Evolutionary conservation across 1,140 invertebrate species (phyloP), one percentile per base, ranked within the genome.

Genomic region (Idris sp.): DNA sequence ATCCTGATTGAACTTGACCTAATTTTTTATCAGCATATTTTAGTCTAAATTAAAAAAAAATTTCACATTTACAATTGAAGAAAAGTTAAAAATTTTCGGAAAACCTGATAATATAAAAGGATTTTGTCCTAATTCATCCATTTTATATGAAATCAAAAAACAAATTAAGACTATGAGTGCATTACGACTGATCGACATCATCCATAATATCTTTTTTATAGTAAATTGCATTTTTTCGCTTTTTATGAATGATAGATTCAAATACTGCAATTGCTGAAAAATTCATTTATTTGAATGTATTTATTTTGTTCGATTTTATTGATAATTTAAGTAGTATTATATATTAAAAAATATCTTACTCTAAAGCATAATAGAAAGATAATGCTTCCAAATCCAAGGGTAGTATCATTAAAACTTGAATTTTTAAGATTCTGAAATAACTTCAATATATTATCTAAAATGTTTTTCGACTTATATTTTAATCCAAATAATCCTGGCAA

Each of bases 401-500:
- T 74, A 5, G 91, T 85, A 81, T 96, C 94, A 0, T 88, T 83
- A 5, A 84, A 33, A 40, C 89, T 88, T 0, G 91, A 83, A 0
- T 92, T 83, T 1, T 82, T 44, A 13, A 92, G 83, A 77, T 93
- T 90, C 8, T 84, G 64, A 35, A 89, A 88, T 1, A 96, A 86
- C 48, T 92, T 89, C 0, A 78, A 77, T 19, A 94, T 26, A 72
- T 91, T 89, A 74, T 92, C 89, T 25, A 89, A 18, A 56, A 91
- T 88, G 79, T 90, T 90, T 78, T 91, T 82, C 16, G 91, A 89
- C 67, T 90, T 86, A 78, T 93, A 90, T 41, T 86, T 89, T 3
- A 97, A 81, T 0, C 96, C 96, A 7, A 97, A 86, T 5, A 97
- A 83, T 8, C 92, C 92, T 87, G 96, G 98, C 2, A 98, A 78